These are phyloP conservation scores for Oriolus oriolus DNA, from an alignment of 2,113 vertebrate genomes.

Conservation along the genomic window DNA sequence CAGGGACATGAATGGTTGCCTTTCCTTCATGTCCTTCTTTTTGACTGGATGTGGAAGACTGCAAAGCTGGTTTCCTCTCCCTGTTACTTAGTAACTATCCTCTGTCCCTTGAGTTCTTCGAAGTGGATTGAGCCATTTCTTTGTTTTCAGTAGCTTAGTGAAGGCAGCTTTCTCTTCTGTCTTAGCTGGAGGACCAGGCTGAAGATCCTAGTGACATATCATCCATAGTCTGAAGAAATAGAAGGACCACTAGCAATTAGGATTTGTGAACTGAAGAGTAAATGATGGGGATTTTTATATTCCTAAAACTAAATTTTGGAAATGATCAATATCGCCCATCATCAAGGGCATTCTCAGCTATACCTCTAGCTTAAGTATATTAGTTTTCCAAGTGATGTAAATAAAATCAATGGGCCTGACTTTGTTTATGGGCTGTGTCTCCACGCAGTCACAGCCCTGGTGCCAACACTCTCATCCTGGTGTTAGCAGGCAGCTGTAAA, in stretches of 20 bases:
- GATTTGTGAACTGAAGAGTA: neutral
- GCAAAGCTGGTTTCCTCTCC: neutral
- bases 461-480: neutral
- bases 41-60: neutral
- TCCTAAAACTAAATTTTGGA: neutral
- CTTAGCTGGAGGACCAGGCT: neutral
- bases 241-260: neutral
- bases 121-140: neutral
- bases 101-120: neutral
- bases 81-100: neutral
- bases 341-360: neutral
- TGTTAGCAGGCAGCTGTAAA: constrained; percentile 15
- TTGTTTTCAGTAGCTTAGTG: neutral
- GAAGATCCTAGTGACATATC: neutral
- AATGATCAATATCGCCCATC: neutral
- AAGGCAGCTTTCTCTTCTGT: neutral
- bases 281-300: neutral
- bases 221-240: neutral
- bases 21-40: neutral
- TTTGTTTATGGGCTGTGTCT: neutral
- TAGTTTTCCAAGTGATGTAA: neutral
- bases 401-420: neutral
- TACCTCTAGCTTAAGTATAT: rapidly evolving
- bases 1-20: neutral
- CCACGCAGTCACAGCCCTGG: neutral